These are phyloP conservation scores for Bombylius major DNA, from an alignment of 2,888 invertebrate species.

Conservation along the genomic window DNA sequence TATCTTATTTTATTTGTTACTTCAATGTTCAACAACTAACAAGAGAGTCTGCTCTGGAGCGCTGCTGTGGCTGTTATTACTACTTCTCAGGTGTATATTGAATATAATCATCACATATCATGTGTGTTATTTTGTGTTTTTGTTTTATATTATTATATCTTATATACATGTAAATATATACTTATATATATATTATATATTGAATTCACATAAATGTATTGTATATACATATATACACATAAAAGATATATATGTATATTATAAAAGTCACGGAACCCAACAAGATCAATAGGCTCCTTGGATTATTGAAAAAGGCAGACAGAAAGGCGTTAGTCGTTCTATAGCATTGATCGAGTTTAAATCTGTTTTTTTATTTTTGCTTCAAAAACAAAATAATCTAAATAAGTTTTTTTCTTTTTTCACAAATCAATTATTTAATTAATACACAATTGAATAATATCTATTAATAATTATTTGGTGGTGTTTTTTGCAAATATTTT, in stretches of 20 bases:
- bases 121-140: too few relatives aligned
- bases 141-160: too few relatives aligned
- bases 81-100: too few relatives aligned
- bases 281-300: slow-evolving; percentile 15
- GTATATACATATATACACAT: not conserved
- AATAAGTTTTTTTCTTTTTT: not conserved
- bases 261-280: slow-evolving; percentile 17
- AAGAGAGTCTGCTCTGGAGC: not conserved
- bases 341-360: slow-evolving; percentile 38
- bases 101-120: too few relatives aligned
- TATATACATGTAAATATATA: too few relatives aligned
- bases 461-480: too few relatives aligned
- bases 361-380: slow-evolving; percentile 28
- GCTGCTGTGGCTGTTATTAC: too few relatives aligned
- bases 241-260: slow-evolving; percentile 4
- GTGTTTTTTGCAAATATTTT: too few relatives aligned
- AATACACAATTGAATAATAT: too few relatives aligned
- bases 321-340: slow-evolving; percentile 39
- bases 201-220: not conserved
- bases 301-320: slow-evolving; percentile 37
- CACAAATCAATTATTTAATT: too few relatives aligned
- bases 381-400: slow-evolving; percentile 4
- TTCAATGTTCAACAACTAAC: not conserved
- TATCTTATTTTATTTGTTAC: too few relatives aligned
- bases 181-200: not conserved